phyloP scores from a whole-genome alignment of 2,113 vertebrate genomes.

The Balaeniceps rex region DNA sequence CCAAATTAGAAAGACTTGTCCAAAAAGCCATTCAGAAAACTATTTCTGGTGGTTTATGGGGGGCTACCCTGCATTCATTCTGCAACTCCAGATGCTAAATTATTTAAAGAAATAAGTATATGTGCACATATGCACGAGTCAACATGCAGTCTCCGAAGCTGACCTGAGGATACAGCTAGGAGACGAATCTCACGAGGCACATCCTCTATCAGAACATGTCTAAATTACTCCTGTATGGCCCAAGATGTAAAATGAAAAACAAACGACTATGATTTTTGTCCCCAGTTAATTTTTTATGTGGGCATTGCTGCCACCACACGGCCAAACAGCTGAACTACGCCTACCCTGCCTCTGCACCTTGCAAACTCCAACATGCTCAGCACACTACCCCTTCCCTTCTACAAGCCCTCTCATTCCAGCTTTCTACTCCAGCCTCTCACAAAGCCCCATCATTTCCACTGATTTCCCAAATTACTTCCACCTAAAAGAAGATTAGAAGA shows the following conservation, averaged over 20 bases:
- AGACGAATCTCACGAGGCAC: fast-evolving
- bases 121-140: fast-evolving
- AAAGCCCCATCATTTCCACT: neutral
- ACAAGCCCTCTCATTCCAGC: neutral
- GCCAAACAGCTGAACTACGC: neutral
- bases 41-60: neutral
- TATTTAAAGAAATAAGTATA: neutral
- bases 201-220: neutral
- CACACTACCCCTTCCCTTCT: neutral
- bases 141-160: neutral
- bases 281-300: neutral
- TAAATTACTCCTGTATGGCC: neutral
- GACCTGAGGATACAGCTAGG: neutral
- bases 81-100: neutral
- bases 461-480: neutral
- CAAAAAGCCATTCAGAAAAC: neutral
- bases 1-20: neutral
- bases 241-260: too few relatives aligned
- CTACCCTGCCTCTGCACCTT: neutral
- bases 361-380: neutral
- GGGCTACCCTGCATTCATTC: neutral
- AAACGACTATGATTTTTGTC: fast-evolving
- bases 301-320: slow-evolving; percentile 45
- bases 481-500: neutral
- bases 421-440: neutral